Percentiles rank a stretch among this genome's conserved stretches.
phyloP scores from a whole-genome alignment of 64 coral and sea anemone species.

The Acropora yongei region DNA sequence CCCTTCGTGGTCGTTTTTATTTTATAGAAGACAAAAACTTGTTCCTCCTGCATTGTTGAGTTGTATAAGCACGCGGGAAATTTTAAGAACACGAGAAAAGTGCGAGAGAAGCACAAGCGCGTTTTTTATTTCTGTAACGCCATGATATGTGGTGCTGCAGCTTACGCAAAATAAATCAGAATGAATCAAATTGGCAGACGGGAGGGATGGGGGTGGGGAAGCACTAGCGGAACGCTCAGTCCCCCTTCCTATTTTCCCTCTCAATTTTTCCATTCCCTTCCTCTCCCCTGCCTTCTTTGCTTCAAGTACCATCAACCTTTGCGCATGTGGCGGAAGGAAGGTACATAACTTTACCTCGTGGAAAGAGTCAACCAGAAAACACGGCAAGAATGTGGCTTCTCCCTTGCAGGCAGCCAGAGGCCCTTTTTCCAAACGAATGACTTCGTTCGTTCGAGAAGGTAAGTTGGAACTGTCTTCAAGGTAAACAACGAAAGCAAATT shows the following conservation, averaged over 20 bases:
- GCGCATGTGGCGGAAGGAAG: not conserved
- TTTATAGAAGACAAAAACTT: no score
- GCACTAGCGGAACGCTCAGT: not conserved
- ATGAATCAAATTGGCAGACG: not conserved
- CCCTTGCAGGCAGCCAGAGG: not conserved
- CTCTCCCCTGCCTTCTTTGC: not conserved
- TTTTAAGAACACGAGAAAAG: no score
- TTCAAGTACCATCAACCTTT: conserved; percentile 6
- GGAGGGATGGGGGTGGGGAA: not conserved
- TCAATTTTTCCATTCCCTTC: not conserved
- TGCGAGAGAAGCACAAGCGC: no score
- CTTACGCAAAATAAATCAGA: no score
- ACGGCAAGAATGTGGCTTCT: not conserved
- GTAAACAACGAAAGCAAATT: conserved; percentile 6
- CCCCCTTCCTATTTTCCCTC: no score
- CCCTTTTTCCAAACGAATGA: not conserved
- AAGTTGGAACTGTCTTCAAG: not conserved
- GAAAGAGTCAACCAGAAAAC: not conserved
- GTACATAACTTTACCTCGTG: not conserved
- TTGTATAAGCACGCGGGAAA: no score
- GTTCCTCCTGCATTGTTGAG: no score
- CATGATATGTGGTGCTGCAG: no score
- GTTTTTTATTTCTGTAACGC: no score
- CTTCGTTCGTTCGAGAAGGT: not conserved
- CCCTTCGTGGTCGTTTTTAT: no score